Base-by-base conservation (phyloP, 2,797 vertebrate genomes). In the Buphagus erythrorhynchus region DNA sequence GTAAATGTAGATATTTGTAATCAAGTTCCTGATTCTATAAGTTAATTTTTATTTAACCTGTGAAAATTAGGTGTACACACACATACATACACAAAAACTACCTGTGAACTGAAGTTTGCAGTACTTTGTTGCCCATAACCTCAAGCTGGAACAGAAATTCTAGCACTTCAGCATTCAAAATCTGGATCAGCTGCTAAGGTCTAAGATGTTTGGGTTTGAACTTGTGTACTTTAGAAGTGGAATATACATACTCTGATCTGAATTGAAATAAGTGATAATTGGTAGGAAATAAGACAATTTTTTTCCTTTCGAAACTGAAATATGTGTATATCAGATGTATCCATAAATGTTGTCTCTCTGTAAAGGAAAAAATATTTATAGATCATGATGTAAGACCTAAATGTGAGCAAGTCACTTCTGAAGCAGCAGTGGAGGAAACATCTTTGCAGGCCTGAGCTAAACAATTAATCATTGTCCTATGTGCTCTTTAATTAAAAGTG, bases 241-340 rank as follows among this genome's bases (percentile, higher is more conserved):
- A 49, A 38, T 16, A 55, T 52, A 36, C 3, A 4, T 49, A 46
- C 40, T 61, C 18, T 85, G 18, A 54, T 68, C 25, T 55, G 33
- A 85, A 43, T n/a, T 80, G 21, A 86, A 80, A 38, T 73, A 58
- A 13, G 21, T 40, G 7, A 31, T 28, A 78, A 63, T 24, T 45
- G 16, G 15, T 87, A 40, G 57, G 71, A 84, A 88, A 75, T 59
- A n/a, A 63, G 65, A 86, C 43, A 94, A 96, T 95, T 69, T 38
- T 7, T 84, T 95, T 65, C 35, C 33, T 91, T 90, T 74, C 57
- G 84, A 95, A 97, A 82, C 45, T 11, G 25, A 81, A 88, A 79
- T 85, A 36, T 68, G 79, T 88, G 29, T 63, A 19, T 79, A 75
- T 42, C 49, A 55, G 62, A 80, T 51, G 5, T 86, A 65, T 73